phyloP scores from a whole-genome alignment of 2,113 vertebrate species.

The Brevimyrus niger region DNA sequence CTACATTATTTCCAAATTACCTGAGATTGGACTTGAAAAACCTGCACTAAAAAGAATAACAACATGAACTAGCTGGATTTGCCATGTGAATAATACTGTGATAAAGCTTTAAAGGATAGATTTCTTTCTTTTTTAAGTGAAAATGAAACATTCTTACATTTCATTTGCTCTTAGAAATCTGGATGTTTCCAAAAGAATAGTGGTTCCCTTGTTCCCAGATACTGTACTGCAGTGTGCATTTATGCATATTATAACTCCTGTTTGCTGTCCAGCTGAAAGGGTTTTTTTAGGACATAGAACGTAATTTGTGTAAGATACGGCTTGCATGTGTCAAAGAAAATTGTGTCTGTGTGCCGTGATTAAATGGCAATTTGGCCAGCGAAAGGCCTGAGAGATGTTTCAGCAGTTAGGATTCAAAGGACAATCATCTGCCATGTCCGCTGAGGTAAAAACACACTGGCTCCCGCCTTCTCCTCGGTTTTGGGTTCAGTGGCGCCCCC shows the following conservation, averaged over 20 bases:
- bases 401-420: neutral
- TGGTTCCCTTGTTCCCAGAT: neutral
- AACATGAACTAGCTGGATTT: neutral
- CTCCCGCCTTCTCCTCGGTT: neutral
- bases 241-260: neutral
- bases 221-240: neutral
- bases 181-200: neutral
- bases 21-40: neutral
- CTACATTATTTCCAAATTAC: neutral
- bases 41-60: neutral
- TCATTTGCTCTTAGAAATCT: neutral
- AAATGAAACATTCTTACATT: neutral
- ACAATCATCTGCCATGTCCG: slow-evolving; percentile 7
- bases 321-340: neutral
- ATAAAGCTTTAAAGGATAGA: neutral
- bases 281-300: neutral
- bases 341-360: neutral
- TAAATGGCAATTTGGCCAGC: slow-evolving; percentile 11
- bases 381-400: neutral
- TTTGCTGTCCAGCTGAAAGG: neutral
- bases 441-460: neutral
- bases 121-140: neutral
- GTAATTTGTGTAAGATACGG: slow-evolving; percentile 1
- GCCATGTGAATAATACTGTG: neutral
- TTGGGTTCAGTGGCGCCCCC: neutral